phyloP scores from a whole-genome alignment of 2,888 invertebrate species.

The Corbicula japonica region DNA sequence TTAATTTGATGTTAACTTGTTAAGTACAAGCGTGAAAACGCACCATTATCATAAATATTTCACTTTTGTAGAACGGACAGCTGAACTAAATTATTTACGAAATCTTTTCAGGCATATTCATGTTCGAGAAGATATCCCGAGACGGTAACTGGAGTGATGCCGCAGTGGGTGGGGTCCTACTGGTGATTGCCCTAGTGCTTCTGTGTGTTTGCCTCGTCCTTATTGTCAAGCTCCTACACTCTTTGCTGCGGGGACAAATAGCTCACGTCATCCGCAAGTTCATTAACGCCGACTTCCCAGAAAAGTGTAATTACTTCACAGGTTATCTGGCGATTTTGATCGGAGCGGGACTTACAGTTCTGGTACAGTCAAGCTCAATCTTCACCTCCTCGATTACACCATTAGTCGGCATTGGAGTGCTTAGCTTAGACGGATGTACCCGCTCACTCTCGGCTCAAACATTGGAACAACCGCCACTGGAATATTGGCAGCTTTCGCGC shows the following conservation, averaged over 20 bases:
- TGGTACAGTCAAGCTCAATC: conserved; percentile 89
- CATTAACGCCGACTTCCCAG: conserved; percentile 85
- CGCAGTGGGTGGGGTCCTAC: no score
- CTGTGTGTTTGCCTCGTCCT: conserved; percentile 87
- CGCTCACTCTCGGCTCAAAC: conserved; percentile 88
- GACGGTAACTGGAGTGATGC: no score
- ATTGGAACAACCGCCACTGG: no score
- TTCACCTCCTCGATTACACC: conserved; percentile 89
- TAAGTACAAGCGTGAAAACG: no score
- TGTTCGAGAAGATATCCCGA: no score
- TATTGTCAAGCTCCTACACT: conserved; percentile 88
- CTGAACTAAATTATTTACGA: no score
- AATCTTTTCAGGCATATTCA: no score
- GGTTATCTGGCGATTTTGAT: no score
- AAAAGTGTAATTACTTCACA: no score
- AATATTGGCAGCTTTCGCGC: conserved; percentile 88
- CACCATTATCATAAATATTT: no score
- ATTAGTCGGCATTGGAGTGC: conserved; percentile 88
- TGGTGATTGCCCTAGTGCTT: conserved; percentile 87
- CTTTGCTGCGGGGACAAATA: conserved; percentile 77
- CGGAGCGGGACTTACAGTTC: conserved; percentile 88
- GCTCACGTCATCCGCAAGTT: conserved; percentile 78
- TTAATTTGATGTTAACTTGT: no score
- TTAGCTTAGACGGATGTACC: conserved; percentile 88
- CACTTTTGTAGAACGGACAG: no score